A percentile compares a stretch with the other conserved stretches of the same genome.
Conservation (phyloP, 53 echinoderm and acorn worm species). For the Arbacia lixula region DNA sequence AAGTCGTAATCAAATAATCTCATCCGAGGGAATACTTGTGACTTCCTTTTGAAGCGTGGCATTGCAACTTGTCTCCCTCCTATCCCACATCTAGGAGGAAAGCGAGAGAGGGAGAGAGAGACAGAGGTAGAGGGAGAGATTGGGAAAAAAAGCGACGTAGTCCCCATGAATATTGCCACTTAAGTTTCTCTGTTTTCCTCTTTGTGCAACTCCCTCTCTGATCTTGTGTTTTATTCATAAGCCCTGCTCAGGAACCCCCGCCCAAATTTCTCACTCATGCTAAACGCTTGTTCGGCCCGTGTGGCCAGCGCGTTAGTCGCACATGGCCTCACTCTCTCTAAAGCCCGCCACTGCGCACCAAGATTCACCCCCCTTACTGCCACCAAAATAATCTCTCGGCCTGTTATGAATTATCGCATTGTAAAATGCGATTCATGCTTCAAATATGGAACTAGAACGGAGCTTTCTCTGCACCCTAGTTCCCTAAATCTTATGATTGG, state of each 20-base stretch:
- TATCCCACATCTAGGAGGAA: slow-evolving; percentile 1
- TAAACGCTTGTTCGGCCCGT: slow-evolving; percentile 41
- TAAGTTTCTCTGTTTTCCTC: slow-evolving; percentile 16
- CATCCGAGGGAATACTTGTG: slow-evolving; percentile 39
- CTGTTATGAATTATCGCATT: slow-evolving; percentile 36
- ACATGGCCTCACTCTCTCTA: slow-evolving; percentile 33
- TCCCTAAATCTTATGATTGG: slow-evolving; percentile 45
- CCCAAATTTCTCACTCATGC: slow-evolving; percentile 49
- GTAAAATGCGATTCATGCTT: slow-evolving; percentile 34
- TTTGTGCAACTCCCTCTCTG: slow-evolving; percentile 43
- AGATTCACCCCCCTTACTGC: background rate
- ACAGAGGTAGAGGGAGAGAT: too few relatives aligned
- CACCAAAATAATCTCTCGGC: slow-evolving; percentile 12
- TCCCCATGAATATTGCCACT: slow-evolving; percentile 59
- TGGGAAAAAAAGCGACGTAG: slow-evolving; percentile 18
- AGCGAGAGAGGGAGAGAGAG: too few relatives aligned
- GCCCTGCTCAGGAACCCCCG: slow-evolving; percentile 31
- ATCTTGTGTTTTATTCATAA: slow-evolving; percentile 57
- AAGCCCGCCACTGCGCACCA: background rate
- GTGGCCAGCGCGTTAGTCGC: slow-evolving; percentile 30
- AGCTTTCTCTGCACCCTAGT: slow-evolving; percentile 49
- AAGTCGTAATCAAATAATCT: slow-evolving; percentile 50
- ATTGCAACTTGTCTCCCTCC: slow-evolving; percentile 26
- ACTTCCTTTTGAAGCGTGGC: slow-evolving; percentile 41
- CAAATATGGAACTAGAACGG: slow-evolving; percentile 51